Percentiles rank a stretch among this genome's conserved stretches.
Evolutionary conservation across 2,113 vertebrate species (phyloP).

Genomic region (Mobula hypostoma): DNA sequence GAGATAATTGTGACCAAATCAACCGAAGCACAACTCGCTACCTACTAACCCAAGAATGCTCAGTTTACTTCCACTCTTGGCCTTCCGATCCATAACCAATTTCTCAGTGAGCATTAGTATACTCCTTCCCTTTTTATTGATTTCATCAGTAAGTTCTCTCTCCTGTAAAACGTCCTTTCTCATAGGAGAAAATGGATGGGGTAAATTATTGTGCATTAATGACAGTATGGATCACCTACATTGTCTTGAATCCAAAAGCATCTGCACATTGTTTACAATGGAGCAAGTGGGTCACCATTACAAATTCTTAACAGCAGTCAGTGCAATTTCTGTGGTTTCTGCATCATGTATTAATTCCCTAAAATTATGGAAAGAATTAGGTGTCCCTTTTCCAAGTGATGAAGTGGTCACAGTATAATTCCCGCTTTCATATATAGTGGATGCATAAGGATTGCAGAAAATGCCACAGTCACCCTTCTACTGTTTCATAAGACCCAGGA

Average conservation of each 20-base stretch:
- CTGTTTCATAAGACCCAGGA: no score
- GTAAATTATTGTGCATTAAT: neutral
- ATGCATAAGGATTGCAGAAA: neutral
- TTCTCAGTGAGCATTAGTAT: no score
- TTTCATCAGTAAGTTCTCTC: neutral
- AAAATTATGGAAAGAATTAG: neutral
- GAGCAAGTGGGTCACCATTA: neutral
- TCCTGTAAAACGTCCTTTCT: neutral
- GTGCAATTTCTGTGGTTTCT: neutral
- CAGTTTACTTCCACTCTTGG: no score
- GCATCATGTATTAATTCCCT: neutral
- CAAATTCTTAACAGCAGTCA: neutral
- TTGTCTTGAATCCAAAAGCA: neutral
- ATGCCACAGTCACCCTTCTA: neutral
- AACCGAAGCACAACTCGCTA: no score
- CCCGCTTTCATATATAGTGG: neutral
- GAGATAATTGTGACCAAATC: no score
- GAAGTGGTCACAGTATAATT: neutral
- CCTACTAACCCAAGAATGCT: no score
- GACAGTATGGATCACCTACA: neutral
- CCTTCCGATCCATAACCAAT: no score
- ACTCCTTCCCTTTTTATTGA: neutral
- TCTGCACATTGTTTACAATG: neutral
- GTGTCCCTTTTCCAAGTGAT: neutral
- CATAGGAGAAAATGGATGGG: neutral